These are phyloP conservation scores for Prunella fulvescens DNA, from an alignment of 2,113 vertebrate genomes.

Conservation along the genomic window DNA sequence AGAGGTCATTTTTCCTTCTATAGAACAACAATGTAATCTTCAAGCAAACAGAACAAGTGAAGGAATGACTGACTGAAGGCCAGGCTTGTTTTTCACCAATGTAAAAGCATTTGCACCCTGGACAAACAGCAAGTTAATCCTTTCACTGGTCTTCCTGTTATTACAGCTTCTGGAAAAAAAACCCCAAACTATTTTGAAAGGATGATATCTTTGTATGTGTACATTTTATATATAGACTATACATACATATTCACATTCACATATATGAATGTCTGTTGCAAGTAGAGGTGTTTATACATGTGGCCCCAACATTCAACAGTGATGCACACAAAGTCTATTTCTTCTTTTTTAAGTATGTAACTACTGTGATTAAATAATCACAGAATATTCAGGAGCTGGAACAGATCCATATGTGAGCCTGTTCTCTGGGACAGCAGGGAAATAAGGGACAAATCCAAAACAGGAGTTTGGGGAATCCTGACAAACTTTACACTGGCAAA, in stretches of 20 bases:
- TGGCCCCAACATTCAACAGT: not conserved
- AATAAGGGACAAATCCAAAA: not conserved
- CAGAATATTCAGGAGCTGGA: not conserved
- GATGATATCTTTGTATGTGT: not conserved
- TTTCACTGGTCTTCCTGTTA: not conserved
- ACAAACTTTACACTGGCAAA: not conserved
- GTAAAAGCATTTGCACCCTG: not conserved
- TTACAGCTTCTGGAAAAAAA: conserved; percentile 30
- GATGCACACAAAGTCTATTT: not conserved
- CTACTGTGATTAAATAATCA: not conserved
- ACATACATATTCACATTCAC: not conserved
- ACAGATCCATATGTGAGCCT: accelerated
- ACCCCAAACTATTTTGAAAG: not conserved
- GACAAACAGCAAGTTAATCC: not conserved
- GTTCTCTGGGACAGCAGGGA: not conserved
- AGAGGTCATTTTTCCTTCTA: not conserved
- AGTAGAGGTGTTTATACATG: not conserved
- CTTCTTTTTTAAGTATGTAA: not conserved
- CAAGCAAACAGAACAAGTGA: not conserved
- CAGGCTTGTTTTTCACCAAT: not conserved
- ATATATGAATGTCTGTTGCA: not conserved
- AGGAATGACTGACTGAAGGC: not conserved
- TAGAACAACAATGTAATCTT: conserved; percentile 33
- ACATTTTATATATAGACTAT: not conserved
- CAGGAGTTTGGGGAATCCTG: not conserved